Base-by-base conservation (phyloP, 2,113 vertebrate species). In the Arenaria interpres region DNA sequence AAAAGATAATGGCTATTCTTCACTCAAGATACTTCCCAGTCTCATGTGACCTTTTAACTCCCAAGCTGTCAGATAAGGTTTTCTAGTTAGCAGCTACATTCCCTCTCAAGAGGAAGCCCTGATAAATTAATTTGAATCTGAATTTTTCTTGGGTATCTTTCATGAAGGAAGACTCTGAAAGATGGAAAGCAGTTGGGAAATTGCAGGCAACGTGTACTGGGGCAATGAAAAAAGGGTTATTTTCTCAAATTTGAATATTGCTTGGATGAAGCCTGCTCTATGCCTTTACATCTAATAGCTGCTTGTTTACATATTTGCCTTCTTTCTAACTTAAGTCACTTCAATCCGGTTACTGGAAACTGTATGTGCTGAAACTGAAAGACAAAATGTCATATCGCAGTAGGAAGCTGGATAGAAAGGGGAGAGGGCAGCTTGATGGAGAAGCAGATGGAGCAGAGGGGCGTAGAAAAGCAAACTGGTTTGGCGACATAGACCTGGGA, bases 231-330 rank as follows among this genome's bases (percentile, higher is more conserved):
- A 79, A 59, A 39, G 14, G 6, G 10, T 72, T 50, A 11, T 56
- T 92, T 74, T 72, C 60, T 94, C 48, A 63, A 75, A 27, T 24
- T 12, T 10, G 22, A 24, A 3, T 17, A 22, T 69, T 46, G 48
- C 60, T 57, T 56, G 43, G 56, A 14, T 33, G 46, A 82, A 85
- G 63, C 60, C 54, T 54, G 37, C 33, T 28, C 73, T 71, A 63
- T 57, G 54, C 63, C 28, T 77, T 94, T 83, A 9, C 5, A 45
- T 64, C 57, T 88, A 54, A n/a, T 21, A 66, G 57, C 59, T 94
- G 57, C 81, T 94, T 91, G 66, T 95, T 95, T 93, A 85, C 63
- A 51, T 93, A 83, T 90, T 95, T 91, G 25, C 85, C 66, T 91
- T 88, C 69, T 90, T 87, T 88, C 85, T 69, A 9, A 53, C 77